phyloP scores from a whole-genome alignment of 2,888 invertebrate genomes.

The Coremacera marginata region DNA sequence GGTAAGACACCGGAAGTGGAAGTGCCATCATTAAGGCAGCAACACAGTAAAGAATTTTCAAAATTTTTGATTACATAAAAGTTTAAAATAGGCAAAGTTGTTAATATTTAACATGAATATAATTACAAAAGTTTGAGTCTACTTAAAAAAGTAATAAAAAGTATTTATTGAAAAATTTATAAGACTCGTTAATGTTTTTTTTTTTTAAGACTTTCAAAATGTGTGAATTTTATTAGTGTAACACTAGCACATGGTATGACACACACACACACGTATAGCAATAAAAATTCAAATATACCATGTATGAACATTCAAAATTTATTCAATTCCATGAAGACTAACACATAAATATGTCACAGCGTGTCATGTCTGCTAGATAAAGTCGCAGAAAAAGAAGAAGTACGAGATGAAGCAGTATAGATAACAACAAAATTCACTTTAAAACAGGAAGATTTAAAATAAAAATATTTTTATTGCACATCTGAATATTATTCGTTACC shows the following conservation, averaged over 20 bases:
- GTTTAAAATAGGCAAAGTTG: background rate
- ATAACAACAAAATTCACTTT: background rate
- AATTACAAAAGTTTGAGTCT: background rate
- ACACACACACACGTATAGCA: slow-evolving; percentile 32
- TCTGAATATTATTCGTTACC: slow-evolving; percentile 57
- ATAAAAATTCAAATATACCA: background rate
- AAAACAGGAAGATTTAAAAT: slow-evolving; percentile 36
- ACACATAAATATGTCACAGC: slow-evolving; percentile 27
- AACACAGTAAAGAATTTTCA: background rate
- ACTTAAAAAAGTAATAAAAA: background rate
- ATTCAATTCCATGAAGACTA: background rate
- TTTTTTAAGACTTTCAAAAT: background rate
- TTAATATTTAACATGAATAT: background rate
- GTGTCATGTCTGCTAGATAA: background rate
- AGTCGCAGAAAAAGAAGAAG: background rate
- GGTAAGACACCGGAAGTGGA: background rate
- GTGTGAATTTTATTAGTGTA: background rate
- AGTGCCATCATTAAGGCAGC: background rate
- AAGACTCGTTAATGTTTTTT: background rate
- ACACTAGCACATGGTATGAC: background rate
- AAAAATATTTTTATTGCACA: slow-evolving; percentile 64
- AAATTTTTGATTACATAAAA: background rate
- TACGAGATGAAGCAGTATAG: background rate
- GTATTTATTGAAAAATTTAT: background rate
- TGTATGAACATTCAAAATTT: slow-evolving; percentile 4